Evolutionary conservation across 2,113 vertebrate genomes (phyloP).

Genomic region (Ia io): DNA sequence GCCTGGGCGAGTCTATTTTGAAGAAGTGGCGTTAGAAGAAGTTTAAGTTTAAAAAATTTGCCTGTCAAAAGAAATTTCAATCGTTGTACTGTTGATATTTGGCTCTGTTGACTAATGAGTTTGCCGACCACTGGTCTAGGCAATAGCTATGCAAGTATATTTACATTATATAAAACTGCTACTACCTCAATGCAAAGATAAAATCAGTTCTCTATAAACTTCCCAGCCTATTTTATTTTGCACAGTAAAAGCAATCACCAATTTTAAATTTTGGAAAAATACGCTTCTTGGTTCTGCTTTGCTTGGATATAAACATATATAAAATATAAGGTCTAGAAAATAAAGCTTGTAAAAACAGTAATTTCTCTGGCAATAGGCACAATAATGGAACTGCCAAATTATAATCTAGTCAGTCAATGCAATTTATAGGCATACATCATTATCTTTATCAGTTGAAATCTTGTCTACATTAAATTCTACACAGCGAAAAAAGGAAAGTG

Average conservation of each 20-base stretch:
- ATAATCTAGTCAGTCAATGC: constrained; percentile 22
- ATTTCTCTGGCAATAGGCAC: constrained; percentile 45
- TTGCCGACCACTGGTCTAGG: too few relatives aligned
- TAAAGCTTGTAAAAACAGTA: constrained; percentile 60
- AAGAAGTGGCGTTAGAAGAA: too few relatives aligned
- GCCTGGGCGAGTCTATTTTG: too few relatives aligned
- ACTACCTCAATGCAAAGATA: constrained; percentile 10
- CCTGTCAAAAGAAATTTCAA: too few relatives aligned
- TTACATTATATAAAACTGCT: constrained; percentile 29
- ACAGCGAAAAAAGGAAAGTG: constrained; percentile 61
- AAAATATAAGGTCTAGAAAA: constrained; percentile 52
- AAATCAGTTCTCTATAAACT: background rate
- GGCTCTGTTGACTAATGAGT: too few relatives aligned
- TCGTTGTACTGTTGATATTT: too few relatives aligned
- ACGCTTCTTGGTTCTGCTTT: constrained; percentile 52
- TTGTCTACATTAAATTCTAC: constrained; percentile 67
- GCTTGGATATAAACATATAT: constrained; percentile 23
- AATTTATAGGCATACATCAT: constrained; percentile 53
- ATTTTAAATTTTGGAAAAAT: constrained; percentile 61
- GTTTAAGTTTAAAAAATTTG: too few relatives aligned
- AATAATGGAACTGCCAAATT: constrained; percentile 56
- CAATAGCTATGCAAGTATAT: background rate
- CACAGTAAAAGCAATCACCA: constrained; percentile 38
- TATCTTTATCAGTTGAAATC: constrained; percentile 69
- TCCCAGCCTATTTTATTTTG: background rate